phyloP scores from a whole-genome alignment of 2,888 invertebrate species.

The Myathropa florea region DNA sequence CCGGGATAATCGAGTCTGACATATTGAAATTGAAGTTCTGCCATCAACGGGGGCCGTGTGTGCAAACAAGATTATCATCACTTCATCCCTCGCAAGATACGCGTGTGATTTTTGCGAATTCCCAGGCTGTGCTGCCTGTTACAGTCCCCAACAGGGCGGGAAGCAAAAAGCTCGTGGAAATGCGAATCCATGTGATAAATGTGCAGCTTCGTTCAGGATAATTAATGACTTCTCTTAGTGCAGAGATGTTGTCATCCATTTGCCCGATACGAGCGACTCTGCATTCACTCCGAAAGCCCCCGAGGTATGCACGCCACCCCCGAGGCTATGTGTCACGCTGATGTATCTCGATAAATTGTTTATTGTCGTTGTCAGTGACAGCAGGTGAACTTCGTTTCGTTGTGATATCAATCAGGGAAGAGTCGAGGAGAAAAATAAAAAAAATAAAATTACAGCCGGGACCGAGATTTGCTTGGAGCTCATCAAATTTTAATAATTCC shows the following conservation, averaged over 20 bases:
- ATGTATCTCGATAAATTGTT: conserved; percentile 29
- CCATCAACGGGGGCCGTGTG: background rate
- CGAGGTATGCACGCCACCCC: background rate
- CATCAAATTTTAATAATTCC: conserved; percentile 35
- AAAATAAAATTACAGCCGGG: no score
- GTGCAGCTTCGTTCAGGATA: conserved; percentile 10
- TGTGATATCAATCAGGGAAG: conserved; percentile 14
- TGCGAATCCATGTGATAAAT: conserved; percentile 28
- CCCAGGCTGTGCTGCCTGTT: no score
- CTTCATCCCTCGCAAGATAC: background rate
- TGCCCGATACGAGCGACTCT: conserved; percentile 5
- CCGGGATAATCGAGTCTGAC: conserved; percentile 27
- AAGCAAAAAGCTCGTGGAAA: background rate
- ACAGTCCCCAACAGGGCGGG: no score
- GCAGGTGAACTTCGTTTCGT: conserved; percentile 24
- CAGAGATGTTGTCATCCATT: conserved; percentile 23
- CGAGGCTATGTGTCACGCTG: background rate
- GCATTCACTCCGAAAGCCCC: background rate
- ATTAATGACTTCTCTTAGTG: conserved; percentile 41
- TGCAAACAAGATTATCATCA: conserved; percentile 8
- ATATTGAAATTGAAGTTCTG: conserved; percentile 32
- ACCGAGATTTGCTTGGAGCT: background rate
- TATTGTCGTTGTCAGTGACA: conserved; percentile 40
- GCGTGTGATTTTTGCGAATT: background rate
- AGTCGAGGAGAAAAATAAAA: background rate